Evolutionary conservation across 2,797 vertebrate species (phyloP).

Genomic region (Percopsis omiscomaycus): DNA sequence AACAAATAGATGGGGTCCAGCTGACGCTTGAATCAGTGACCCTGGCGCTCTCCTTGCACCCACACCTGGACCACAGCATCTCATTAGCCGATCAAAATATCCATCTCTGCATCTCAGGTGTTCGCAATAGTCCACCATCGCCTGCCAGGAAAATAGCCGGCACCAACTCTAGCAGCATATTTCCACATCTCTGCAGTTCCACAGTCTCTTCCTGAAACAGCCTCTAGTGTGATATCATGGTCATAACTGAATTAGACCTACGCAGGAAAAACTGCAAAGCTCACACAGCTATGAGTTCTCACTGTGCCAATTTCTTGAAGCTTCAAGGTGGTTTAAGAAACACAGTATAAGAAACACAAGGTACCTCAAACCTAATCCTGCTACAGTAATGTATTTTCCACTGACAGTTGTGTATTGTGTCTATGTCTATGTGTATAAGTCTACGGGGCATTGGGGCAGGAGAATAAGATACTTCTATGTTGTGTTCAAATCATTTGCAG

Average conservation of each 20-base stretch:
- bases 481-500: constrained; percentile 17
- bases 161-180: constrained; percentile 13
- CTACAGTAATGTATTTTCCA: background rate
- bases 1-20: constrained; percentile 69
- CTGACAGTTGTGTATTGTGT: too few relatives aligned
- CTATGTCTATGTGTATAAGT: too few relatives aligned
- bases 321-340: constrained; percentile 13
- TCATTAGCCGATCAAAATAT: constrained; percentile 51
- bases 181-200: constrained; percentile 30
- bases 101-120: constrained; percentile 38
- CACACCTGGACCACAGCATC: constrained; percentile 39
- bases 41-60: constrained; percentile 21
- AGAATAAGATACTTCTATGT: constrained; percentile 5
- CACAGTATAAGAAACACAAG: constrained; percentile 32
- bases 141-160: constrained; percentile 15
- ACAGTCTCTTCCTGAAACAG: constrained; percentile 10
- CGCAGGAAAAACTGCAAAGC: constrained; percentile 31
- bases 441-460: constrained; percentile 2
- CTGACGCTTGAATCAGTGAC: constrained; percentile 46
- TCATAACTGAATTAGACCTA: too few relatives aligned
- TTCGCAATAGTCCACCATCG: constrained; percentile 26
- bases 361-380: constrained; percentile 1
- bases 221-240: too few relatives aligned
- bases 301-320: background rate
- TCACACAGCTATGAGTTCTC: constrained; percentile 4